phyloP scores from a whole-genome alignment of 23 tunicate genomes.

The Botrylloides violaceus region DNA sequence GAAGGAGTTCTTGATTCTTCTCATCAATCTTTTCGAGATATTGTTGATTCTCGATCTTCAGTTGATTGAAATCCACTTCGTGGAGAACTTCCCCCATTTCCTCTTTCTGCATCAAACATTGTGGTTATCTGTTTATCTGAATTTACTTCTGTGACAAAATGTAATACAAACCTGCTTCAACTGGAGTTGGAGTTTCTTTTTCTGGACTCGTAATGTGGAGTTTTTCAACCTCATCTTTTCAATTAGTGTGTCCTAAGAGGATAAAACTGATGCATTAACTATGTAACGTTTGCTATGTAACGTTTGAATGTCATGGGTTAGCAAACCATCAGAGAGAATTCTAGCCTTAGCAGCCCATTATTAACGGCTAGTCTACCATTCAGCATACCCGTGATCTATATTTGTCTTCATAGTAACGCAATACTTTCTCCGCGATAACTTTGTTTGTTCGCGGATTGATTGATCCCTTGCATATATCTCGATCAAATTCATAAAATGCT shows the following conservation, averaged over 20 bases:
- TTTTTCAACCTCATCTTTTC: slow-evolving; percentile 83
- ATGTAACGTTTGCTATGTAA: too few species aligned
- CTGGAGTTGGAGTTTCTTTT: slow-evolving; percentile 70
- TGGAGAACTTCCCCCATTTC: slow-evolving; percentile 97
- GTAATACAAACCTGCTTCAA: slow-evolving; percentile 51
- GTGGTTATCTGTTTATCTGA: background rate
- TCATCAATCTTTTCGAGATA: slow-evolving; percentile 92
- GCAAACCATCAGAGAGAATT: too few species aligned
- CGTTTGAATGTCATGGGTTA: too few species aligned
- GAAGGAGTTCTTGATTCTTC: slow-evolving; percentile 84
- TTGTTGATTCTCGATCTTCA: slow-evolving; percentile 86
- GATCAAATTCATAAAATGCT: slow-evolving; percentile 85
- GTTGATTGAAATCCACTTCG: slow-evolving; percentile 92
- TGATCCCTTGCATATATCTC: slow-evolving; percentile 87
- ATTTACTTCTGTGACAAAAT: background rate
- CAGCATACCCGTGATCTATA: slow-evolving; percentile 46
- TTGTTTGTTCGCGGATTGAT: slow-evolving; percentile 64
- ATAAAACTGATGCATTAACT: too few species aligned
- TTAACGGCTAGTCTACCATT: background rate
- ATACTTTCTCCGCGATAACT: slow-evolving; percentile 77
- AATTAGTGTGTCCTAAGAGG: slow-evolving; percentile 65
- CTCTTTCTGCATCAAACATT: slow-evolving; percentile 51
- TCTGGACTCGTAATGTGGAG: slow-evolving; percentile 76
- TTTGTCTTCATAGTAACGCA: slow-evolving; percentile 88
- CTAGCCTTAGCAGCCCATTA: too few species aligned